A percentile compares a stretch with the other conserved stretches of the same genome.
Conservation (phyloP, 2,797 vertebrate species). For the Garrulus glandarius region DNA sequence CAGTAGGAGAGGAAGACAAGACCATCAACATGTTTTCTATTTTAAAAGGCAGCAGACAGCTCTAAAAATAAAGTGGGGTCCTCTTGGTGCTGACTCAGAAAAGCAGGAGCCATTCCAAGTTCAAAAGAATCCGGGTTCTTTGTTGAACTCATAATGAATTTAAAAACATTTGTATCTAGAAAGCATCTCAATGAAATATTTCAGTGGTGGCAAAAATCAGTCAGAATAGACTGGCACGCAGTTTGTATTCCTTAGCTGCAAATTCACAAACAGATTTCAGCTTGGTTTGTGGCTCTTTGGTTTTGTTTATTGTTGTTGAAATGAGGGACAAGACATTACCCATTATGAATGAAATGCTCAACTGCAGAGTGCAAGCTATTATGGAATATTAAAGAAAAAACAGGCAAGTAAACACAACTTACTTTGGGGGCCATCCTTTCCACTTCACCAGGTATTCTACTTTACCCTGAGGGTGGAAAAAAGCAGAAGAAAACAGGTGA, state of each 20-base stretch:
- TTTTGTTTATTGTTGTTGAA: conserved; percentile 2
- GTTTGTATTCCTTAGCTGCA: not conserved
- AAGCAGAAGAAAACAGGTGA: conserved; percentile 35
- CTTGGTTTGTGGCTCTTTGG: conserved; percentile 12
- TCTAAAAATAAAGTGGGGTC: conserved; percentile 1
- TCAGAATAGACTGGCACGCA: not conserved
- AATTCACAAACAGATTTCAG: not conserved
- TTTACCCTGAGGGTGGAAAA: conserved; percentile 83
- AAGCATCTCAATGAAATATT: conserved; percentile 10
- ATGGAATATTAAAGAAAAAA: not conserved
- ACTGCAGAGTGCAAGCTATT: not conserved
- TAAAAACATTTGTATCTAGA: conserved; percentile 1
- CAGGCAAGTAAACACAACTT: conserved; percentile 73
- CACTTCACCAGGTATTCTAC: conserved; percentile 98
- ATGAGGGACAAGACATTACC: not conserved
- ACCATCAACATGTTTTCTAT: not conserved
- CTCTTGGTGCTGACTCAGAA: not conserved
- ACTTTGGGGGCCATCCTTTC: conserved; percentile 99
- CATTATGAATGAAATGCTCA: not conserved
- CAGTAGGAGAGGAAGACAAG: not conserved
- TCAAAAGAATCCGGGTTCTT: not conserved
- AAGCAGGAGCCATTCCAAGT: not conserved
- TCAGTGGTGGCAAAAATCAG: not conserved
- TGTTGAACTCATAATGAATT: not conserved
- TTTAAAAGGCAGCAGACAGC: not conserved